Evolutionary conservation across 2,888 invertebrate genomes (phyloP), one percentile per base, ranked within the genome.

Genomic region (Drosophila mayaguana): DNA sequence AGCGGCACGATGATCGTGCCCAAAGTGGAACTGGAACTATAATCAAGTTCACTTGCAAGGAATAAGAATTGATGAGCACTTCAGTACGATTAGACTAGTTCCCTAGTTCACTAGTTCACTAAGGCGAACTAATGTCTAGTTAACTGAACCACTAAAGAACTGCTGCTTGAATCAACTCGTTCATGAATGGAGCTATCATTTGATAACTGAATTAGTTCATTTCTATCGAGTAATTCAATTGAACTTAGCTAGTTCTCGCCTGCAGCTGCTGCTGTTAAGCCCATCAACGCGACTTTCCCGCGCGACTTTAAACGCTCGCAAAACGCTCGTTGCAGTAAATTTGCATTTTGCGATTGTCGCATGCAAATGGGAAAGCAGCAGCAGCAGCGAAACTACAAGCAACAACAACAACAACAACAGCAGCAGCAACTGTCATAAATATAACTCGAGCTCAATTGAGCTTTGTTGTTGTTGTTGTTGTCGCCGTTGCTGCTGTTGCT

Each of bases 311-410:
- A 87, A 79, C 85, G 82, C 75, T 67, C 56, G 63, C 72, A 78
- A 84, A 88, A 84, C 86, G 84, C 84, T 83, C 86, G 86, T 51
- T 84, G 84, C 84, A 88, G 89, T 86, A 86, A 83, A 84, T 84
- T 84, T 88, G 78, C 83, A 84, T 86, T 81, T 78, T 6, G 50
- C 55, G 60, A 78, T 60, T 57, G 77, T 77, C 74, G 71, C 75
- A 69, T 60, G 71, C 62, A 67, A 74, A 78, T 73, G 75, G 89
- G 89, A 88, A 57, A 57, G 57, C 57, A 36, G 80, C 72, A 38
- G 6, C 36, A 45, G 22, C 72, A 86, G 80, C 72, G 62, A 72
- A 67, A 80, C 63, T 63, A 59, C 64, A 66, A 73, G 48, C 63
- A 69, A 16, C 45, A 45, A 61, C 62, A 67, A 51, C 51, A 63